These are phyloP conservation scores for Hemiscyllium ocellatum DNA, from an alignment of 2,113 vertebrate genomes.

Conservation along the genomic window DNA sequence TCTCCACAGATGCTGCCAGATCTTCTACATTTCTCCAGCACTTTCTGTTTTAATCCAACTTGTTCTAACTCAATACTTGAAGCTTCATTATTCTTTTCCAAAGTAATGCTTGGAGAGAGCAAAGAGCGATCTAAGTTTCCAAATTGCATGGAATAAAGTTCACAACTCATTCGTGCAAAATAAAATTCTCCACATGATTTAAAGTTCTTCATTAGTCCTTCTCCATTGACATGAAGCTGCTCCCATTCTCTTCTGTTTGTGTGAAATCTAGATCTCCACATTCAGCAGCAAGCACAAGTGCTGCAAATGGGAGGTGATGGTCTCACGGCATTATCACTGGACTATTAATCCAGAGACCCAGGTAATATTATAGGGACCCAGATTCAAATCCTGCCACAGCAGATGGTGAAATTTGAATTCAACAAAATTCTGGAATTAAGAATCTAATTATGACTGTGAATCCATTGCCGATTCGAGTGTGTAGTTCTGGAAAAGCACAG, in stretches of 20 bases:
- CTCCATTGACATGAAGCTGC: not conserved
- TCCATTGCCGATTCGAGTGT: no score
- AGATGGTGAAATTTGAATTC: no score
- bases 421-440: no score
- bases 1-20: no score
- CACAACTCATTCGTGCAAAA: not conserved
- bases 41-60: not conserved
- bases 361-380: no score
- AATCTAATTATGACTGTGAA: no score
- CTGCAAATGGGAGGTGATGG: not conserved
- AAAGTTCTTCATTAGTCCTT: not conserved
- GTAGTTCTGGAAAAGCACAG: no score
- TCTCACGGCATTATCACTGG: no score
- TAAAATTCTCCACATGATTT: not conserved
- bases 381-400: no score
- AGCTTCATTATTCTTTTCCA: not conserved
- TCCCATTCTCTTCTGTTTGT: not conserved
- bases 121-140: not conserved
- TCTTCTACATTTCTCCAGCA: no score
- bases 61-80: not conserved
- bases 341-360: no score
- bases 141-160: not conserved
- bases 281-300: not conserved
- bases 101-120: not conserved
- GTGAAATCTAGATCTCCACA: not conserved